A percentile compares a stretch with the other conserved stretches of the same genome.
Conservation (phyloP, 1,140 invertebrate genomes). For the Yoshiicerus persimilis region DNA sequence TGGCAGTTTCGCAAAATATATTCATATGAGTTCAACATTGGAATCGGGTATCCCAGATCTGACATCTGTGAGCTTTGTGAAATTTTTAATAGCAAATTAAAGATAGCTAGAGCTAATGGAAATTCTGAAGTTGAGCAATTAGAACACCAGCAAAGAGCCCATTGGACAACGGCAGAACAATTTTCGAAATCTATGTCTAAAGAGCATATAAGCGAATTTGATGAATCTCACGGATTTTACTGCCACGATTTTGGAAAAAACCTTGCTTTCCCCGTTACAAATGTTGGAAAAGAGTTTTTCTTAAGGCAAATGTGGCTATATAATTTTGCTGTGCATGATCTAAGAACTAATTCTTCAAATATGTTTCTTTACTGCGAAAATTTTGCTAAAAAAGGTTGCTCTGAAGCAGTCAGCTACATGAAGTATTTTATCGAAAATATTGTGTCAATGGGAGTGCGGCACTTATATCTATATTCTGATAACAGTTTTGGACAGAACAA, state of each 20-base stretch:
- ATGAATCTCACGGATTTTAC: neutral
- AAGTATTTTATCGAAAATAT: neutral
- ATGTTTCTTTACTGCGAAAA: neutral
- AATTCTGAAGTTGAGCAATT: neutral
- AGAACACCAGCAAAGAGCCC: neutral
- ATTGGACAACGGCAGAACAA: neutral
- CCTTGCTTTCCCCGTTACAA: neutral
- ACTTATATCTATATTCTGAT: neutral
- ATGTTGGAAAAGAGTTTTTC: neutral
- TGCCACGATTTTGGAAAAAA: constrained; percentile 16
- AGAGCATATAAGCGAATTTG: neutral
- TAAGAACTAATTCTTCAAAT: neutral
- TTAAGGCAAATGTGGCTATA: neutral
- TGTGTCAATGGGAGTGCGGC: neutral
- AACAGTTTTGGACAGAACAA: constrained; percentile 22
- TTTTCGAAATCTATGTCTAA: neutral
- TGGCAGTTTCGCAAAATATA: neutral
- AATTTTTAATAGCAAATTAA: neutral
- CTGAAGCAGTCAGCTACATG: neutral
- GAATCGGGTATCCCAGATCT: neutral
- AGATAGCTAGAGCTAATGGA: neutral
- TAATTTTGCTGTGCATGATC: constrained; percentile 7
- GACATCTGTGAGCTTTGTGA: neutral
- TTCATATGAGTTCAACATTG: neutral
- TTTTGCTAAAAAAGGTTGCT: neutral